Conservation (phyloP, 2,797 vertebrate species). For the Lepidocolaptes lacrymiger region DNA sequence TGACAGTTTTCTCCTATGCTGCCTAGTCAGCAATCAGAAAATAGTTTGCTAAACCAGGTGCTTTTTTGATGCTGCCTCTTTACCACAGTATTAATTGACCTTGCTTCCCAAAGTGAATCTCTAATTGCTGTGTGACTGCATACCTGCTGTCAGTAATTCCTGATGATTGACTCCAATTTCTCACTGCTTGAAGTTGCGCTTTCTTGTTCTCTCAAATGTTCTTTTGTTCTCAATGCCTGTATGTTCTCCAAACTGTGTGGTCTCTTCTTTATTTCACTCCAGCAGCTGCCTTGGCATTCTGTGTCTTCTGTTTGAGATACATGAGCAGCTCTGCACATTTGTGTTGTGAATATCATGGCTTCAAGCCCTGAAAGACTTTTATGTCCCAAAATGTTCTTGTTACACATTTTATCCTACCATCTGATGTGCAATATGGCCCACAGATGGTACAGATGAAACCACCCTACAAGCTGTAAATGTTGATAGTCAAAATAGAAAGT, state of each 20-base stretch:
- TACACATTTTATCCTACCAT: constrained; percentile 47
- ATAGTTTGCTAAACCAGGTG: neutral
- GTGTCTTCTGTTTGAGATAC: neutral
- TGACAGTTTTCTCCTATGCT: neutral
- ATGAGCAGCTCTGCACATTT: neutral
- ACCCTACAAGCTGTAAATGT: constrained; percentile 12
- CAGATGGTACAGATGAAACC: constrained; percentile 47
- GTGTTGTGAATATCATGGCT: constrained; percentile 11
- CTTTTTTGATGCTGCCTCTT: neutral
- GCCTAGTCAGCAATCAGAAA: neutral
- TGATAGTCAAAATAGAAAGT: constrained; percentile 36
- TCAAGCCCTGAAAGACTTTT: constrained; percentile 10
- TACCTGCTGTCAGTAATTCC: neutral
- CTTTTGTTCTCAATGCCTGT: neutral
- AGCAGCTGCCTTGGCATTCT: constrained; percentile 42
- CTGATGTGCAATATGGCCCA: constrained; percentile 53
- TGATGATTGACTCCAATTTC: neutral
- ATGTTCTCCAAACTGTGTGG: constrained; percentile 8
- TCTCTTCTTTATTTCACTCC: constrained; percentile 35
- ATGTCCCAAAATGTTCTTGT: neutral
- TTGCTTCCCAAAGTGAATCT: neutral
- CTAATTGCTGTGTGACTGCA: neutral
- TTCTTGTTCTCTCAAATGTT: neutral
- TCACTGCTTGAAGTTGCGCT: neutral
- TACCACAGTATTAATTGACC: neutral